Evolutionary conservation across 1,140 invertebrate genomes (phyloP).

Genomic region (Schmidtea mediterranea): DNA sequence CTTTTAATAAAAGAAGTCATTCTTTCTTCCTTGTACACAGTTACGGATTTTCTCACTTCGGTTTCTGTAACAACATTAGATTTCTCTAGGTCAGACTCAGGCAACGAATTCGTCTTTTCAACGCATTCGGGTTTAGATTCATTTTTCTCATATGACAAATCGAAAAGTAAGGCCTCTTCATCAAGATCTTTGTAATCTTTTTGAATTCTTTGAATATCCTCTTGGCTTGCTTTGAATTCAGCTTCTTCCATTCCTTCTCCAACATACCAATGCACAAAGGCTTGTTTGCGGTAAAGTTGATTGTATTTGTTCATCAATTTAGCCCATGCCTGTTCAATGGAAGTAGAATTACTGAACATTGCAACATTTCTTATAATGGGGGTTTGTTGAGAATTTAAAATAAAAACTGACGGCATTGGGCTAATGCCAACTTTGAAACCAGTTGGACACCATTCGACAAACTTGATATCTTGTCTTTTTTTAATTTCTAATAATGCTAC

Average conservation of each 20-base stretch:
- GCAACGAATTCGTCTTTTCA: too few species aligned
- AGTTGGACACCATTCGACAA: conserved; percentile 12
- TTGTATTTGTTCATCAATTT: conserved; percentile 15
- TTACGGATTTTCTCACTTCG: too few species aligned
- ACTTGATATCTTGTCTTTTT: conserved; percentile 8
- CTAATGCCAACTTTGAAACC: conserved; percentile 18
- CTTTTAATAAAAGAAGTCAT: too few species aligned
- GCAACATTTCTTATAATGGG: conserved; percentile 13
- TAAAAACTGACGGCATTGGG: conserved; percentile 16
- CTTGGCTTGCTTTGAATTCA: conserved; percentile 14
- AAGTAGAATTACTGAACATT: conserved; percentile 1
- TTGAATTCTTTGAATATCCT: conserved; percentile 13
- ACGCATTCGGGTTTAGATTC: too few species aligned
- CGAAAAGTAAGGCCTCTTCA: too few species aligned
- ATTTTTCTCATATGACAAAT: too few species aligned
- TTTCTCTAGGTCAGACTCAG: too few species aligned
- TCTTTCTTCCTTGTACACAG: too few species aligned
- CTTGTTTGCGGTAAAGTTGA: conserved; percentile 9
- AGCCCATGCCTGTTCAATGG: conserved; percentile 4
- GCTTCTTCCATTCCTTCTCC: too few species aligned
- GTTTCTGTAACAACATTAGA: too few species aligned
- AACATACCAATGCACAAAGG: conserved; percentile 19
- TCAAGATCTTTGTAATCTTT: conserved; percentile 12
- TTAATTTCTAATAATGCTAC: too few species aligned
- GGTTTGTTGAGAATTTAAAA: too few species aligned